Evolutionary conservation across 2,113 vertebrate species (phyloP), one percentile per base, ranked within the genome.

Genomic region (Otus sunia): DNA sequence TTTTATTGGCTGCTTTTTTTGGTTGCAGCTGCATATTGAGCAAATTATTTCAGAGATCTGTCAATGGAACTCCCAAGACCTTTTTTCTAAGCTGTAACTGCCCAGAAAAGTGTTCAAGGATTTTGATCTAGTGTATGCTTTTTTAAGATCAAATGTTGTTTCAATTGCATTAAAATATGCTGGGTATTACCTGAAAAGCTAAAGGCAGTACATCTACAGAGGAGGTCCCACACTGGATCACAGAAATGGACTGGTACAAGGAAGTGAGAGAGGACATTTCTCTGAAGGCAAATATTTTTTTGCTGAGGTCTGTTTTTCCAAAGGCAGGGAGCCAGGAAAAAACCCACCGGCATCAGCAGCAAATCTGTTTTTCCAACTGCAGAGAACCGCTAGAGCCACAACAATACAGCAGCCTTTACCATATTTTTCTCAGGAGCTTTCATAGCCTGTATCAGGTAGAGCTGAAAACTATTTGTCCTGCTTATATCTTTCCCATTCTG

Each of bases 251-350:
- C 53, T 90, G 45, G 36, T 53, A 32, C 30, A 73, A 73, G 81
- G 86, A 94, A 96, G 83, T 60, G 45, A 86, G 41, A 66, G 15
- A 63, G 79, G 58, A 59, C 9, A 3, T 96, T 92, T 77, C 45
- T 59, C 34, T 81, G 37, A 91, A 84, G 76, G 47, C 27, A 92
- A 92, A 80, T 94, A 56, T 84, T 86, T 80, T 96, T 94, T 94
- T 96, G 37, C 89, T 78, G 68, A 89, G 49, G 7, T 81, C 32
- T 96, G 29, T 92, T 95, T 96, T 94, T 94, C 80, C 76, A 71
- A 67, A 89, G 80, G 64, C 86, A 94, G 37, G 77, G 29, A 52
- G 76, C 22, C 58, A 90, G 79, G 81, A 71, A 72, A 93, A 91
- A 88, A 15, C 4, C 7, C n/a, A 63, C 14, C 10, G 7, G 55